phyloP scores from a whole-genome alignment of 2,113 vertebrate genomes.

The Oreochromis spilurus region DNA sequence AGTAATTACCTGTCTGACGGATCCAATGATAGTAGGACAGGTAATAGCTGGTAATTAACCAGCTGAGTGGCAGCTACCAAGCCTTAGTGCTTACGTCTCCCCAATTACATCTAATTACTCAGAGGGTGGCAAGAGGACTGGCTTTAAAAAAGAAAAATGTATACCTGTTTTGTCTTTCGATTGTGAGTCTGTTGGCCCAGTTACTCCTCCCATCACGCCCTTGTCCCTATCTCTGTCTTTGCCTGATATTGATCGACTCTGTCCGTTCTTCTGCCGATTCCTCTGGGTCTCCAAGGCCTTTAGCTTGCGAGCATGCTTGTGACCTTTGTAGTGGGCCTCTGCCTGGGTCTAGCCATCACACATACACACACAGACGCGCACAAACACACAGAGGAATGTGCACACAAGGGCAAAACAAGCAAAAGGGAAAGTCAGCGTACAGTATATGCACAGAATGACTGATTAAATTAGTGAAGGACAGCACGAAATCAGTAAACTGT shows the following conservation, averaged over 20 bases:
- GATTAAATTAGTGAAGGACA: conserved; percentile 19
- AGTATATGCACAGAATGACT: neutral
- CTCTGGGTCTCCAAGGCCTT: conserved; percentile 87
- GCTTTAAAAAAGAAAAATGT: conserved; percentile 7
- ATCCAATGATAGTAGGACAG: conserved; percentile 50
- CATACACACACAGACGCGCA: neutral
- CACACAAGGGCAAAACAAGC: neutral
- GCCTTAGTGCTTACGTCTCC: conserved; percentile 18
- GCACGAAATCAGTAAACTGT: conserved; percentile 35
- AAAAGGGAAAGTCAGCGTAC: neutral
- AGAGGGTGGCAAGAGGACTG: neutral
- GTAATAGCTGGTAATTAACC: conserved; percentile 60
- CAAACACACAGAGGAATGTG: neutral
- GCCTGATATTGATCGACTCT: neutral
- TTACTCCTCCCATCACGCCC: neutral
- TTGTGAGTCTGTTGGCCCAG: neutral
- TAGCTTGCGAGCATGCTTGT: conserved; percentile 91
- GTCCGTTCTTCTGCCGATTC: conserved; percentile 53
- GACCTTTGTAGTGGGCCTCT: conserved; percentile 97
- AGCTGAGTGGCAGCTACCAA: conserved; percentile 55
- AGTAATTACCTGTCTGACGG: conserved; percentile 48
- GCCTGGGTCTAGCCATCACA: conserved; percentile 86
- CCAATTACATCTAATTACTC: conserved; percentile 45
- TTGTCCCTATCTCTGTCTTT: conserved; percentile 39
- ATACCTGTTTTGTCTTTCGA: conserved; percentile 52